Base-by-base conservation (phyloP, 2,797 vertebrate species). In the Babyrousa celebensis region DNA sequence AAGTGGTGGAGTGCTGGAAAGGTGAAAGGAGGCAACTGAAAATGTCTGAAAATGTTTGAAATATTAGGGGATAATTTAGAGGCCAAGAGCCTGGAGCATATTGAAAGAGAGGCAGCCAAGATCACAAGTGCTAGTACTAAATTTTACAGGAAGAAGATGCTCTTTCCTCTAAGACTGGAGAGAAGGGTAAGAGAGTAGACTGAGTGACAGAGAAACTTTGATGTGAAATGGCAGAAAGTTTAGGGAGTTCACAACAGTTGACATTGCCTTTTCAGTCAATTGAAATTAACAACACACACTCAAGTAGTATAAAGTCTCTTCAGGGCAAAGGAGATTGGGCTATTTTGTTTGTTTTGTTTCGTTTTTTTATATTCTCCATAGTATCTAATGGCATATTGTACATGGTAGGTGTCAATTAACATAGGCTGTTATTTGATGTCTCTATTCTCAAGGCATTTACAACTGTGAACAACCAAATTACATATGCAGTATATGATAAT, bases 11-110 rank as follows among this genome's bases (percentile, higher is more conserved):
- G 3, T 89, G 23, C 12, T 75, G 67, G 65, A 70, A 3, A 80
- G 29, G 71, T 70, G 27, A 92, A 79, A 89, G 36, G 10, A 93
- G 11, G 72, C 32, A 92, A 79, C 63, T 86, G 43, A 90, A 67
- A 78, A 93, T 36, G 12, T 74, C 72, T 89, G 79, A 36, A 86
- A 95, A 78, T 15, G 29, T n/a, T 92, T 87, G 63, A 93, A 91
- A 93, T 40, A 62, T 62, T 60, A 75, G 21, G 27, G 25, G 15
- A 54, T 70, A 58, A 75, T 48, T 75, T 89, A n/a, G 89, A 95
- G 25, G 29, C 6, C 52, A 78, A 82, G 67, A 79, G 11, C 25
- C 29, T 83, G 21, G 25, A 86, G 8, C 9, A 12, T 84, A 79
- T 36, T 48, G 54, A 84, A 89, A 86, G 54, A 79, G 3, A 63